Conservation (phyloP, 2,113 vertebrate species). For the Anthoscopus minutus region DNA sequence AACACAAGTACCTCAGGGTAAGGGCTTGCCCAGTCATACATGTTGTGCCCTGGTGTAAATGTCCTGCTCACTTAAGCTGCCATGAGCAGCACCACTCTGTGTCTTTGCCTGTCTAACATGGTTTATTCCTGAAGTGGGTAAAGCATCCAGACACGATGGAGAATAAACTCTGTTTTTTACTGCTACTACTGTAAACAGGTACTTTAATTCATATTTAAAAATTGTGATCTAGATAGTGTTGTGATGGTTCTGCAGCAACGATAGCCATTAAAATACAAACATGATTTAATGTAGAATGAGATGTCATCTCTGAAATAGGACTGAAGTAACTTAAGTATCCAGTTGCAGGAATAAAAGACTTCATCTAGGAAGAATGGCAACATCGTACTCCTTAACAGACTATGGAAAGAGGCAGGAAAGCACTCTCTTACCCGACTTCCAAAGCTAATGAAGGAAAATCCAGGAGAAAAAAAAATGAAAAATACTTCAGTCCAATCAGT, state of each 20-base stretch:
- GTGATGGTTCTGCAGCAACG: neutral
- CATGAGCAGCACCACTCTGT: neutral
- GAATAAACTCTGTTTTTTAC: neutral
- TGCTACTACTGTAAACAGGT: neutral
- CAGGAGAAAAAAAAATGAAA: neutral
- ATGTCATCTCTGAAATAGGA: conserved; percentile 8
- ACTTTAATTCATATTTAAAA: neutral
- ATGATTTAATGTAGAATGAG: conserved; percentile 12
- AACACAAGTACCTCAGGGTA: neutral
- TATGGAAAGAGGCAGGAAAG: neutral
- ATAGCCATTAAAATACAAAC: neutral
- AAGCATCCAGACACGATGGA: neutral
- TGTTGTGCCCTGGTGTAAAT: rapidly evolving
- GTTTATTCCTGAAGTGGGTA: neutral
- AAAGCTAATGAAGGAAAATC: neutral
- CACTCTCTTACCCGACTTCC: neutral
- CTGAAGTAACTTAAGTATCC: conserved; percentile 7
- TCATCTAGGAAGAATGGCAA: conserved; percentile 14
- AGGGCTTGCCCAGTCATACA: rapidly evolving
- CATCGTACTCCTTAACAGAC: neutral
- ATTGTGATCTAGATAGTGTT: neutral
- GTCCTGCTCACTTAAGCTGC: neutral
- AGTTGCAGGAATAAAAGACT: conserved; percentile 45
- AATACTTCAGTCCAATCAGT: neutral
- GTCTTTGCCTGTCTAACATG: rapidly evolving